These are phyloP conservation scores for Microplitis manilae DNA, from an alignment of 2,888 invertebrate species.

Conservation along the genomic window DNA sequence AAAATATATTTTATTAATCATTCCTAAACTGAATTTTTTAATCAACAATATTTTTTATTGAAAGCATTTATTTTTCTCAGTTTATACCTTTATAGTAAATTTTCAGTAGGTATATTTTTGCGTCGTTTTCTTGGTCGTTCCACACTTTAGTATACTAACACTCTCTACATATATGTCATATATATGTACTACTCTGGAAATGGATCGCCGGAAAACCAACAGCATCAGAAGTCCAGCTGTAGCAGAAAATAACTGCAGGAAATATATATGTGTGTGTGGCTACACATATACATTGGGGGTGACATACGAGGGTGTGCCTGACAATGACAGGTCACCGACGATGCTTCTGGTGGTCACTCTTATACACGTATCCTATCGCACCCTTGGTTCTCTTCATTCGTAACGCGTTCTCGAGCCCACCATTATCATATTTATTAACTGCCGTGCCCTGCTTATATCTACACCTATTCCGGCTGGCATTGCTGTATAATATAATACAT, in stretches of 20 bases:
- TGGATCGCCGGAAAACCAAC: not conserved
- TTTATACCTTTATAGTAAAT: not conserved
- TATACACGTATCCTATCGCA: slow-evolving; percentile 63
- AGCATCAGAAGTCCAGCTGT: not conserved
- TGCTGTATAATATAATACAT: slow-evolving; percentile 70
- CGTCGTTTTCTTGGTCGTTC: not conserved
- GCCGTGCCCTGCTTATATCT: slow-evolving; percentile 67
- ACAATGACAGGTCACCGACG: slow-evolving; percentile 64
- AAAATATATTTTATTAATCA: too few relatives aligned
- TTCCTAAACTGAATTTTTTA: too few relatives aligned
- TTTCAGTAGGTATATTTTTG: not conserved
- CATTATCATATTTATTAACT: slow-evolving; percentile 72
- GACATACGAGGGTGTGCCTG: slow-evolving; percentile 68
- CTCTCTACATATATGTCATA: not conserved
- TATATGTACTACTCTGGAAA: not conserved
- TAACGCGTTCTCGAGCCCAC: slow-evolving; percentile 53
- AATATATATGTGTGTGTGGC: slow-evolving; percentile 41
- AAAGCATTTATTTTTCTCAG: too few relatives aligned
- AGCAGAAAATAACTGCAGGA: slow-evolving; percentile 28
- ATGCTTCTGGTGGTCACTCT: slow-evolving; percentile 69
- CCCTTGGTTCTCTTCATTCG: slow-evolving; percentile 44
- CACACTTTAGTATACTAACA: not conserved
- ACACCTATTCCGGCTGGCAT: slow-evolving; percentile 67
- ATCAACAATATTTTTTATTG: too few relatives aligned
- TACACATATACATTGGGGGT: slow-evolving; percentile 42